Percentiles rank a stretch among this genome's conserved stretches.
phyloP scores from a whole-genome alignment of 2,888 invertebrate species.

The Phortica okadai region DNA sequence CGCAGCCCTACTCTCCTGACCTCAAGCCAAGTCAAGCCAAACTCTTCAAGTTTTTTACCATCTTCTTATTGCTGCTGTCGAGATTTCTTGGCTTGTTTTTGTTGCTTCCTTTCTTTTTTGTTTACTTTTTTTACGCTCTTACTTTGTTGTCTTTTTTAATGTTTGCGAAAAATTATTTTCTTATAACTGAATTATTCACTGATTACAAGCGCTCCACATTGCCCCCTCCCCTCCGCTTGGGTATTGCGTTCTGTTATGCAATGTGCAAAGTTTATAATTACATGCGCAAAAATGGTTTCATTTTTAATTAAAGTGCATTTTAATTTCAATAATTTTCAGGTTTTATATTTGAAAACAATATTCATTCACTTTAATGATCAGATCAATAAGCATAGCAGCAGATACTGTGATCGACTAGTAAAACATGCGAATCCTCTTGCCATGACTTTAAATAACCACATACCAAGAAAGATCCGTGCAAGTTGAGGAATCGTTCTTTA shows the following conservation, averaged over 20 bases:
- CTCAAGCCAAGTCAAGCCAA: not conserved
- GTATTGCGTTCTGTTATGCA: not conserved
- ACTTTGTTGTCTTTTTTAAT: constrained; percentile 52
- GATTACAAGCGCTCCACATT: constrained; percentile 56
- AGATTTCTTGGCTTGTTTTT: constrained; percentile 17
- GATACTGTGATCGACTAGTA: too few species aligned
- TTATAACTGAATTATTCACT: constrained; percentile 73
- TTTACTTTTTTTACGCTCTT: not conserved
- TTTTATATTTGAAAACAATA: not conserved
- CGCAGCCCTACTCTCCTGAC: constrained; percentile 4
- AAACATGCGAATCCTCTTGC: not conserved
- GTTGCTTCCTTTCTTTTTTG: not conserved
- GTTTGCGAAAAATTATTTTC: constrained; percentile 69
- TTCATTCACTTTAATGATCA: too few species aligned
- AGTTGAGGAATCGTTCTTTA: too few species aligned
- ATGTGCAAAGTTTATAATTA: constrained; percentile 64
- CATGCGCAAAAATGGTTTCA: constrained; percentile 58
- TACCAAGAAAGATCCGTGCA: too few species aligned
- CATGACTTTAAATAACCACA: too few species aligned
- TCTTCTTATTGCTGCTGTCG: not conserved
- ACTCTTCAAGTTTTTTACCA: not conserved
- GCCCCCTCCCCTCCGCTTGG: not conserved
- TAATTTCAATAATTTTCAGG: constrained; percentile 27
- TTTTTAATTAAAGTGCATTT: constrained; percentile 65
- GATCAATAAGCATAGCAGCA: too few species aligned